Percentiles rank a stretch among this genome's conserved stretches.
Conservation (phyloP, 2,797 vertebrate species). For the Squalus acanthias region DNA sequence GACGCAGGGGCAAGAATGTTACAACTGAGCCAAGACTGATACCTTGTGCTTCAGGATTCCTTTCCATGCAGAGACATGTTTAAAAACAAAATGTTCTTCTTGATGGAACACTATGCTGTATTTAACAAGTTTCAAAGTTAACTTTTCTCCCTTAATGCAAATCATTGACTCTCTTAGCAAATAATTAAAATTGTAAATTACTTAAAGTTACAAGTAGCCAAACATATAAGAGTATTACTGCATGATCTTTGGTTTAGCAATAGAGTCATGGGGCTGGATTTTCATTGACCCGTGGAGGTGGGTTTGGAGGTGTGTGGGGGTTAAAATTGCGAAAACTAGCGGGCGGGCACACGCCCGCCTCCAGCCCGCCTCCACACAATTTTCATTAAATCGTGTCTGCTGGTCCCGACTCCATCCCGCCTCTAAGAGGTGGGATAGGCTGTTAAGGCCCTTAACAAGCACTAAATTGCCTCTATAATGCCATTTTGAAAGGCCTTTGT, state of each 20-base stretch:
- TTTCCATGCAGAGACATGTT: neutral
- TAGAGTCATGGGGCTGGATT: neutral
- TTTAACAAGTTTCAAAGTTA: constrained; percentile 3
- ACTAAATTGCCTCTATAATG: too few relatives aligned
- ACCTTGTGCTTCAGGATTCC: neutral
- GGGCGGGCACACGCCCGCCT: too few relatives aligned
- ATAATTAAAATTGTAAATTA: neutral
- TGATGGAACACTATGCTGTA: neutral
- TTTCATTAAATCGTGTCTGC: too few relatives aligned
- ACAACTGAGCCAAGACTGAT: neutral
- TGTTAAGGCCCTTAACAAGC: too few relatives aligned
- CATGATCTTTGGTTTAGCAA: neutral
- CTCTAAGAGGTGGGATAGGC: too few relatives aligned
- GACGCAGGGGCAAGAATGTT: neutral
- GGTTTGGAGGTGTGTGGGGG: too few relatives aligned
- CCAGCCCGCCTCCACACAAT: too few relatives aligned
- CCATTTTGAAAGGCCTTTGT: too few relatives aligned
- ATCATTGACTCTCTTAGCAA: neutral
- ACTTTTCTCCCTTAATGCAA: neutral
- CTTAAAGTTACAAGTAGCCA: neutral
- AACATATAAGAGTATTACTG: neutral
- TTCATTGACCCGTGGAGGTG: too few relatives aligned
- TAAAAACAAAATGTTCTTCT: neutral
- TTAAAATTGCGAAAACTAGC: too few relatives aligned
- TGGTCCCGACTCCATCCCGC: too few relatives aligned